Evolutionary conservation across 2,888 invertebrate species (phyloP), one percentile per base, ranked within the genome.

Genomic region (Steinernema carpocapsae): DNA sequence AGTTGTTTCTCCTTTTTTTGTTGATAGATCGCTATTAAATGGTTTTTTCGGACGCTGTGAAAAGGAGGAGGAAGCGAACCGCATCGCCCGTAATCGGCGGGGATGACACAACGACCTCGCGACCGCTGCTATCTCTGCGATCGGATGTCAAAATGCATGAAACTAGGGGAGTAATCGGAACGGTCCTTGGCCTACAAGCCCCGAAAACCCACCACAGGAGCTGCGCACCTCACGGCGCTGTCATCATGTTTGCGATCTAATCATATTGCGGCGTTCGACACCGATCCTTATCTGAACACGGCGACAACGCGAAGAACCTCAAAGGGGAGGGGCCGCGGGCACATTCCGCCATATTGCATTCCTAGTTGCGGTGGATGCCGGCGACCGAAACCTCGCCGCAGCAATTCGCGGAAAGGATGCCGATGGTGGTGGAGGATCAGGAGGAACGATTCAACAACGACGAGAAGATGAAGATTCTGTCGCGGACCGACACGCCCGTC

Each of bases 111-210:
- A 32, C 64, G 32, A 26, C 64, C 32, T 37, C 64, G 64, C 64
- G 64, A n/a, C 19, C 48, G 48, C 32, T 29, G 26, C 29, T 64
- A 64, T 64, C 64, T 26, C 56, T 64, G 12, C 64, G 26, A 64
- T 64, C 64, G 32, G 64, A 64, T 29, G 32, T 17, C 32, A 29
- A 56, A 56, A 56, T 26, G 56, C 56, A 26, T 56, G 56, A 64
- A 64, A 32, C 32, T 26, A 19, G n/a, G n/a, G 37, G 19, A 48
- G 37, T 12, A 32, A 32, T 29, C 64, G 19, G 32, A 26, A 64
- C 64, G 64, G 64, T 26, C 64, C 64, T 64, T 64, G 64, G 64
- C 64, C 64, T 64, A 64, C 64, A 64, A 64, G 52, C 32, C 64
- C 26, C 64, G 64, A 64, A 64, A 64, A 14, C 26, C 22, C 29